Base-by-base conservation (phyloP, 2,888 invertebrate species). In the Ophioninae sp. region DNA sequence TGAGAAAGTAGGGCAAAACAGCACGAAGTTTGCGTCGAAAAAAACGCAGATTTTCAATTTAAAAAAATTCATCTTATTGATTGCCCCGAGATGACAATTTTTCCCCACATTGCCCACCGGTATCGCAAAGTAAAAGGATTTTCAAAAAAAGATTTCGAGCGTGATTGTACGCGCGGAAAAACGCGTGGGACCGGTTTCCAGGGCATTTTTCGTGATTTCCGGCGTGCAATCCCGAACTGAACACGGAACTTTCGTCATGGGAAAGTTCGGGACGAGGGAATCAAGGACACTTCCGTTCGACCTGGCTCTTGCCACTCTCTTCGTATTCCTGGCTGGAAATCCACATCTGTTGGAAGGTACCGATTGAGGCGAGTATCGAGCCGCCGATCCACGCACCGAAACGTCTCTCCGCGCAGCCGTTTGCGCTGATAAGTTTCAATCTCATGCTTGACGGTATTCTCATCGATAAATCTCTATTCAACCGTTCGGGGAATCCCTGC, bases 341-440 rank as follows among this genome's bases (percentile, higher is more conserved):
- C 99, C 99, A 99, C 98, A 99, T 99, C 93, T 99, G 99, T 91
- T 99, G 99, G 94, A 99, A 99, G 23, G 99, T 98, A 8, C 99
- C 99, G 90, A 99, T 96, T 0, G 99, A 99, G 0, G 99, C 99
- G 69, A 99, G 94, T 89, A 99, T 99, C 0, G 99, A 99, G 3
- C 99, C 99, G 51, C 98, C 99, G 85, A 99, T 99, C 99, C 99
- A 99, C 0, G 99, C 97, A 6, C 99, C 99, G 93, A 99, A 99
- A 79, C 99, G 94, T 68, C 99, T 93, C 93, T 99, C 99, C 0
- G 96, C 95, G 67, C 96, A 96, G 65, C 98, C 97, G 89, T 98
- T 97, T 5, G 98, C 97, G 6, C 98, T 97, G 89, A 98, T 97
- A 90, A 98, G 95, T 94, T 99, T 99, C 84, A 99, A 94, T 74